A percentile compares a stretch with the other conserved stretches of the same genome.
Conservation (phyloP, 2,888 invertebrate species). For the Abscondita cerata region DNA sequence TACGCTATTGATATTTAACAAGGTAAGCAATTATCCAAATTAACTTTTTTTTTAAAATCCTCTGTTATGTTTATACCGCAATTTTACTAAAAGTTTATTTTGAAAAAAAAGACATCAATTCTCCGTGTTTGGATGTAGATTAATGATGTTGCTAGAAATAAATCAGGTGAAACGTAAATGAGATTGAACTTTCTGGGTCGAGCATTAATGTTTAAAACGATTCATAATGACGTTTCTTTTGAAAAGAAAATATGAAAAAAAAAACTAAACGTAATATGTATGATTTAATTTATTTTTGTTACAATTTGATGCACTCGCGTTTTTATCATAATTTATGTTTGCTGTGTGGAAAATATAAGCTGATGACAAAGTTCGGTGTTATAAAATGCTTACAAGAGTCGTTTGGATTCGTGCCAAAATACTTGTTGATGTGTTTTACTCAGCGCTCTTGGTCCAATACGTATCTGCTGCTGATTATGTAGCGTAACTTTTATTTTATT, state of each 20-base stretch:
- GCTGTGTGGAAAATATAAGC: conserved; percentile 12
- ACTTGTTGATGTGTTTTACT: conserved; percentile 29
- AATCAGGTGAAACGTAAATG: neutral
- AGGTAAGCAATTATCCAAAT: too few species aligned
- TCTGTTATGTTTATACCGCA: too few species aligned
- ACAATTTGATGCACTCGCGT: too few species aligned
- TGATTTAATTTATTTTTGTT: too few species aligned
- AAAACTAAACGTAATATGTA: too few species aligned
- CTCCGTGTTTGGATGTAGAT: too few species aligned
- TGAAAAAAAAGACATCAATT: too few species aligned
- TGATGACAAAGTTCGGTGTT: conserved; percentile 14
- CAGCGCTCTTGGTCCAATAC: conserved; percentile 15
- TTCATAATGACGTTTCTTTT: too few species aligned
- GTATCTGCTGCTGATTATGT: conserved; percentile 14
- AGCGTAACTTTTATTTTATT: conserved; percentile 18
- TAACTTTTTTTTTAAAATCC: too few species aligned
- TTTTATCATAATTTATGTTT: conserved; percentile 4
- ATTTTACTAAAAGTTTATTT: too few species aligned
- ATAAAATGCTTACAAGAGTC: conserved; percentile 23
- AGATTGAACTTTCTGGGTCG: neutral
- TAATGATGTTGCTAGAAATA: neutral
- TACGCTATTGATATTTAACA: too few species aligned
- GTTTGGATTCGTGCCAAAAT: conserved; percentile 24
- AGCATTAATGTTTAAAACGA: neutral
- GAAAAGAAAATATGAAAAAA: too few species aligned